Conservation (phyloP, 2,113 vertebrate species). For the Pholis gunnellus region DNA sequence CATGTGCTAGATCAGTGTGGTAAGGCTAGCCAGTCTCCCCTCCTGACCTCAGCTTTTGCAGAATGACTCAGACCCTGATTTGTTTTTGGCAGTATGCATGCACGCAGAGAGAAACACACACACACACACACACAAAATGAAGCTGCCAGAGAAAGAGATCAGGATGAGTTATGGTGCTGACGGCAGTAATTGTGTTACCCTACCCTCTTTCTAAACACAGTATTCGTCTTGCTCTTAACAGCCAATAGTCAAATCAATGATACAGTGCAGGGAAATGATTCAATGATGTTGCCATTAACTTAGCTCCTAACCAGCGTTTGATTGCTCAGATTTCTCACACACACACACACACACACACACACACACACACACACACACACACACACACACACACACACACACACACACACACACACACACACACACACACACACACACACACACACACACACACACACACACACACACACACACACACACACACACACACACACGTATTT, state of each 20-base stretch:
- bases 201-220: slow-evolving; percentile 23
- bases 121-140: slow-evolving; percentile 14
- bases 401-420: slow-evolving; percentile 2
- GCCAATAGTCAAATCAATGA: slow-evolving; percentile 46
- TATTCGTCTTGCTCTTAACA: slow-evolving; percentile 40
- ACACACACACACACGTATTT: slow-evolving; percentile 21
- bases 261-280: slow-evolving; percentile 24
- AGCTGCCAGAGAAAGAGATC: slow-evolving; percentile 16
- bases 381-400: not conserved
- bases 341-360: slow-evolving; percentile 2
- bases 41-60: slow-evolving; percentile 39
- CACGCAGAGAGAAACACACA: slow-evolving; percentile 12
- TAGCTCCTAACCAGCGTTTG: slow-evolving; percentile 8
- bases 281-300: slow-evolving; percentile 28
- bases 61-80: slow-evolving; percentile 43
- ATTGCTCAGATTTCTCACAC: slow-evolving; percentile 7
- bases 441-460: not conserved
- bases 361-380: slow-evolving; percentile 1
- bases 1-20: slow-evolving; percentile 10
- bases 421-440: slow-evolving; percentile 6
- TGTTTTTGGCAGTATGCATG: slow-evolving; percentile 15
- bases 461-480: not conserved
- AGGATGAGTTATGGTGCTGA: slow-evolving; percentile 22
- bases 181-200: slow-evolving; percentile 37
- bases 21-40: slow-evolving; percentile 20